Evolutionary conservation across 2,888 invertebrate species (phyloP), one percentile per base, ranked within the genome.

Genomic region (Papilio elwesi): DNA sequence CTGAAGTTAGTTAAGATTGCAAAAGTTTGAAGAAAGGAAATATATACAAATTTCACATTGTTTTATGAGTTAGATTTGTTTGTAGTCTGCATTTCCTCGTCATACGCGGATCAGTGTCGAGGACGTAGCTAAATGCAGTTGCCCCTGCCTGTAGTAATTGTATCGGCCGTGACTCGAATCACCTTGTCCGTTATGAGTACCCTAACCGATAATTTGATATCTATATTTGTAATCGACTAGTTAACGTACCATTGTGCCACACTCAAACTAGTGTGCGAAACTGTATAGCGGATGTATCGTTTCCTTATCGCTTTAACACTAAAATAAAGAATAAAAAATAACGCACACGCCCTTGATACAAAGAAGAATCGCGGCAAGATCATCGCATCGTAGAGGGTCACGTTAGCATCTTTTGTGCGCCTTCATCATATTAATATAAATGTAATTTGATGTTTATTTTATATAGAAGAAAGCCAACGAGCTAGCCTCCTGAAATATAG

Each of bases 21-120:
- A 55, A 55, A 55, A 6, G n/a, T n/a, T 51, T 51, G 13, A n/a
- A 13, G 2, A 51, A 7, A n/a, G 7, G 12, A 49, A 10, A 49
- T 11, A 6, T 49, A 12, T 49, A 11, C 13, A 49, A 49, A 49
- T 49, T 55, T 57, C 36, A 36, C 13, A 57, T 12, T 36, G 57
- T 12, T 8, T n/a, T 13, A 13, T 6, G 13, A 36, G 11, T 55
- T 3, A 36, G 57, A 36, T 36, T 36, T 57, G 36, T 8, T 26
- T 36, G 13, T 38, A n/a, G 36, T 74, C 74, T 78, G 76, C 78
- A 75, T 79, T 87, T 77, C 91, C 92, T 88, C 87, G 90, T 90
- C 91, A 78, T 79, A 78, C 83, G 84, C 91, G 91, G 91, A 92
- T 90, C 84, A 90, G 90, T 91, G 88, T 87, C 78, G 79, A 76